phyloP scores from a whole-genome alignment of 2,888 invertebrate species.

The Sisyra nigra region DNA sequence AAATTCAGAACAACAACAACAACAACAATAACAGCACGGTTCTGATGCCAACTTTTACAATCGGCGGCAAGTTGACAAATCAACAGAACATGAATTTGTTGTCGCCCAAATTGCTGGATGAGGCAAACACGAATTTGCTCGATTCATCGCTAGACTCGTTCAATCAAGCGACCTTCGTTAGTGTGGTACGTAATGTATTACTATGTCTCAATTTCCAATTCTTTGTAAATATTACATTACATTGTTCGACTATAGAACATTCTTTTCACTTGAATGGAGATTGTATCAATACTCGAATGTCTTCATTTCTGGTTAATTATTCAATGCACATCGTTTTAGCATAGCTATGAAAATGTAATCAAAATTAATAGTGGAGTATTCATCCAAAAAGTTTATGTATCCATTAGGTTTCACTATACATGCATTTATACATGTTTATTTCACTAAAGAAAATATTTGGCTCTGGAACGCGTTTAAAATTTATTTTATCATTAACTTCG shows the following conservation, averaged over 20 bases:
- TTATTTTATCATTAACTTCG: too few relatives aligned
- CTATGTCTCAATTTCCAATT: background rate
- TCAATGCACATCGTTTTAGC: background rate
- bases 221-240: background rate
- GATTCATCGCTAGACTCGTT: conserved; percentile 28
- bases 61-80: conserved; percentile 32
- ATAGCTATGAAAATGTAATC: too few relatives aligned
- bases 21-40: conserved; percentile 4
- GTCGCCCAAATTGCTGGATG: conserved; percentile 3
- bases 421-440: too few relatives aligned
- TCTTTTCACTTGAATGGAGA: too few relatives aligned
- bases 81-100: conserved; percentile 21
- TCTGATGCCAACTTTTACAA: conserved; percentile 12
- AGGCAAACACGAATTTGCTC: conserved; percentile 19
- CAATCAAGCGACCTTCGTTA: conserved; percentile 53
- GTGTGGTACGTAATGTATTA: conserved; percentile 45
- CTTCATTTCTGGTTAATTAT: background rate
- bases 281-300: too few relatives aligned
- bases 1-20: conserved; percentile 28
- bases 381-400: too few relatives aligned
- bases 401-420: too few relatives aligned
- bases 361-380: too few relatives aligned
- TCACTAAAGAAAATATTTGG: too few relatives aligned
- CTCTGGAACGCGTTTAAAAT: too few relatives aligned
- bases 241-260: too few relatives aligned